phyloP scores from a whole-genome alignment of 1,140 invertebrate genomes.

The Drosophila quadrilineata region DNA sequence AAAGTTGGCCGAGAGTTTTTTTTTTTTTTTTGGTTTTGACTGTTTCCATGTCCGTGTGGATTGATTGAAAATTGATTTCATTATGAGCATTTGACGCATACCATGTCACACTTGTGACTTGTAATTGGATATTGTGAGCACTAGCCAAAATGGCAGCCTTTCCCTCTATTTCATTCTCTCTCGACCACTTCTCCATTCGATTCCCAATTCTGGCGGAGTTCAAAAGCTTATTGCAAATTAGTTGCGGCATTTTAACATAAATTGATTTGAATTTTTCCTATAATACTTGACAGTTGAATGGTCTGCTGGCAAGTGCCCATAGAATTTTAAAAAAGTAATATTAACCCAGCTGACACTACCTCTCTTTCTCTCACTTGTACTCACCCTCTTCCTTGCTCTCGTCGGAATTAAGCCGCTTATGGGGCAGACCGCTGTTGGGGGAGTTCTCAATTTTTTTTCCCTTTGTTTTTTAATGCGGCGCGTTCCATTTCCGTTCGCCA shows the following conservation, averaged over 20 bases:
- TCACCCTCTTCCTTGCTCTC: slow-evolving; percentile 1
- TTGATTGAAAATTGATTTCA: slow-evolving; percentile 79
- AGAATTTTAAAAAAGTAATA: slow-evolving; percentile 24
- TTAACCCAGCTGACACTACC: not conserved
- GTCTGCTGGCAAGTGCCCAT: slow-evolving; percentile 13
- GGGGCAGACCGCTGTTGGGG: slow-evolving; percentile 34
- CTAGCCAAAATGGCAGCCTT: slow-evolving; percentile 3
- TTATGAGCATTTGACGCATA: slow-evolving; percentile 64
- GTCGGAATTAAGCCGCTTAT: slow-evolving; percentile 69
- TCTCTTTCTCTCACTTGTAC: not conserved
- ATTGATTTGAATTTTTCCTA: slow-evolving; percentile 1
- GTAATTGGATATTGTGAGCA: slow-evolving; percentile 26
- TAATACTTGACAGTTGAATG: too few species aligned
- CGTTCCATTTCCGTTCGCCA: too few species aligned
- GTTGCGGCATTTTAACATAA: slow-evolving; percentile 52
- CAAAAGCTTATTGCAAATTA: too few species aligned
- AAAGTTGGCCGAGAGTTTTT: too few species aligned
- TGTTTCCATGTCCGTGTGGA: slow-evolving; percentile 36
- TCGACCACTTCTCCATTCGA: too few species aligned
- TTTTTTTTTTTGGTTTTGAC: too few species aligned
- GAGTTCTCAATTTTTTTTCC: slow-evolving; percentile 35
- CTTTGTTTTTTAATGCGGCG: slow-evolving; percentile 10
- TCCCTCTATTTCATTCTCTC: too few species aligned
- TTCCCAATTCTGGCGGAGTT: too few species aligned
- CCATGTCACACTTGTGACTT: slow-evolving; percentile 11